These are phyloP conservation scores for Drosophila robusta DNA, from an alignment of 2,888 invertebrate species.

Conservation along the genomic window DNA sequence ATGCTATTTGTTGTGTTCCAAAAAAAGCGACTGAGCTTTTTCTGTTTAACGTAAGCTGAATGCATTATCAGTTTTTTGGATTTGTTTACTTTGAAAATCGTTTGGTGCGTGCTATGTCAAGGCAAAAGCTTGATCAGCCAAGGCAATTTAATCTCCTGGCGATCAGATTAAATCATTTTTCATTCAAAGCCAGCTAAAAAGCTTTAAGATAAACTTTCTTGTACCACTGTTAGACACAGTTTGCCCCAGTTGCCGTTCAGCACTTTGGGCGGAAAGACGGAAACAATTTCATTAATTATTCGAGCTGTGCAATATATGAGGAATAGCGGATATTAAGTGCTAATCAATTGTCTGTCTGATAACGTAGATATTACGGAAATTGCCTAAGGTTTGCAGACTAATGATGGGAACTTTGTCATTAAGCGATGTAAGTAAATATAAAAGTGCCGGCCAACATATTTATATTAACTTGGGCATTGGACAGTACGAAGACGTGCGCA, in stretches of 20 bases:
- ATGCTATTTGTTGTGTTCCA: not conserved
- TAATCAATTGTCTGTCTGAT: conserved; percentile 4
- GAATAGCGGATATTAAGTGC: not conserved
- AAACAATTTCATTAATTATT: not conserved
- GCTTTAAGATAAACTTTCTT: not conserved
- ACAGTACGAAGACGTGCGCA: conserved; percentile 87
- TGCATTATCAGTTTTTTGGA: not conserved
- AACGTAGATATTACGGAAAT: conserved; percentile 4
- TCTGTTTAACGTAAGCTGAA: not conserved
- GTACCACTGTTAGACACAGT: not conserved
- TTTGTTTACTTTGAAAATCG: not conserved
- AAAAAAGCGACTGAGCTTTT: not conserved
- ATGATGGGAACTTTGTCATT: conserved; percentile 32
- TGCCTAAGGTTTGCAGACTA: not conserved
- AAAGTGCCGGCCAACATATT: not conserved
- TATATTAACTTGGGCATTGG: not conserved
- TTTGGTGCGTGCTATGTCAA: not conserved
- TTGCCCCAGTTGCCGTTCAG: conserved; percentile 3
- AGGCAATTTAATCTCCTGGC: not conserved
- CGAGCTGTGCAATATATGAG: not conserved
- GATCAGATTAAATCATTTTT: not conserved
- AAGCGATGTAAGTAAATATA: conserved; percentile 28
- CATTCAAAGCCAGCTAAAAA: not conserved
- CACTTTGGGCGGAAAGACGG: not conserved
- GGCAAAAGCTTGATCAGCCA: not conserved